These are phyloP conservation scores for Eilema depressum DNA, from an alignment of 2,888 invertebrate genomes.

Conservation along the genomic window DNA sequence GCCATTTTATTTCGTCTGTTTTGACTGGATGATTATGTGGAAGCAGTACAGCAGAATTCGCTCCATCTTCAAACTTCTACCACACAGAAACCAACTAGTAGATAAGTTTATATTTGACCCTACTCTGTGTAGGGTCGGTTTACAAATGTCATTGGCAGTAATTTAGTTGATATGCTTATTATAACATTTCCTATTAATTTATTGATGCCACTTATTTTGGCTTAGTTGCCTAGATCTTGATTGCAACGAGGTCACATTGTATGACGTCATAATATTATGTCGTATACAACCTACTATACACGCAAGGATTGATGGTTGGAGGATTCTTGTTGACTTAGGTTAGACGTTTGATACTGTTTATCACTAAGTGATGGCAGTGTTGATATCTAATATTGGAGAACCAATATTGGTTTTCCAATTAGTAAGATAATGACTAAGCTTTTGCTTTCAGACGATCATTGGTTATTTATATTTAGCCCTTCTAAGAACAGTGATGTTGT, in stretches of 20 bases:
- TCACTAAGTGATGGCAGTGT: neutral
- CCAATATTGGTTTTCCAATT: neutral
- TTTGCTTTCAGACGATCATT: neutral
- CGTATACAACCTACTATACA: no score
- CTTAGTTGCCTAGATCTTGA: neutral
- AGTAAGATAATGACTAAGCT: neutral
- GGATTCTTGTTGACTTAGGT: neutral
- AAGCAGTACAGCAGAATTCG: neutral
- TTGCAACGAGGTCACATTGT: neutral
- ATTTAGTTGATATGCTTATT: constrained; percentile 40
- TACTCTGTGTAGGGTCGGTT: constrained; percentile 43
- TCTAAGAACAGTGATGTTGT: neutral
- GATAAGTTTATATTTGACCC: constrained; percentile 57
- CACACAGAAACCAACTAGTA: constrained; percentile 39
- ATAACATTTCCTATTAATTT: constrained; percentile 46
- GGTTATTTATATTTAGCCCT: neutral
- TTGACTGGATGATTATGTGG: no score
- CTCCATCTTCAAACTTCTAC: constrained; percentile 18
- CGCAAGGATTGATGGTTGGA: neutral
- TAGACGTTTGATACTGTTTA: neutral
- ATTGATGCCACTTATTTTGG: constrained; percentile 6
- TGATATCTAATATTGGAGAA: neutral
- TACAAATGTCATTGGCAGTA: constrained; percentile 54
- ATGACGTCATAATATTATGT: neutral
- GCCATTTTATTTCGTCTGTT: no score